Evolutionary conservation across 2,113 vertebrate species (phyloP).

Genomic region (Leiothrix lutea): DNA sequence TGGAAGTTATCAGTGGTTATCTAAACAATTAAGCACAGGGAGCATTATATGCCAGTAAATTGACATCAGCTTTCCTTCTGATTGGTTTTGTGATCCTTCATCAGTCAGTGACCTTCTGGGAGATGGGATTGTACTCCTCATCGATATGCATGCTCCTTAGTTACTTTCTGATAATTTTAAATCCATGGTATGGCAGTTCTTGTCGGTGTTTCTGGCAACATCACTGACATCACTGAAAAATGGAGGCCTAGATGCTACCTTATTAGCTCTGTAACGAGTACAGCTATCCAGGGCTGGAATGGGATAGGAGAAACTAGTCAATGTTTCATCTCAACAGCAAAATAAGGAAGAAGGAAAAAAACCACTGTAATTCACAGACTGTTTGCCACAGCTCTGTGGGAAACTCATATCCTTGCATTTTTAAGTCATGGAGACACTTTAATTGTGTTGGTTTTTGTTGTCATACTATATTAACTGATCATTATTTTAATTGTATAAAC

Average conservation of each 20-base stretch:
- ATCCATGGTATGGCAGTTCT: not conserved
- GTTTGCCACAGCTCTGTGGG: not conserved
- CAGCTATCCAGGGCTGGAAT: not conserved
- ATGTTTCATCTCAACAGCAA: not conserved
- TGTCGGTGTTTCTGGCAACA: not conserved
- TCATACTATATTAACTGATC: not conserved
- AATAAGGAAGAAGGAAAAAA: not conserved
- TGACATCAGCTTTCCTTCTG: not conserved
- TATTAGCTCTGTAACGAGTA: not conserved
- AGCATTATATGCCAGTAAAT: not conserved
- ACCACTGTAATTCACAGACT: not conserved
- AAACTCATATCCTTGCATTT: not conserved
- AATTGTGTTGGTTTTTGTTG: not conserved
- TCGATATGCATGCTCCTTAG: not conserved
- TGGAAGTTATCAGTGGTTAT: not conserved
- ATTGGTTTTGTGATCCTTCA: not conserved
- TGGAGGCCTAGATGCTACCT: not conserved
- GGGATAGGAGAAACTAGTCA: not conserved
- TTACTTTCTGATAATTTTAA: not conserved
- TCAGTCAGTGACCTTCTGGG: not conserved
- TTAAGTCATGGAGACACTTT: not conserved
- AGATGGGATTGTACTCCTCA: not conserved
- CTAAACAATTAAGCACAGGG: not conserved
- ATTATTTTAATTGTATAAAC: not conserved
- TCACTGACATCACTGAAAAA: not conserved